These are phyloP conservation scores for Pachyramphus minor DNA, from an alignment of 2,113 vertebrate genomes.

Conservation along the genomic window DNA sequence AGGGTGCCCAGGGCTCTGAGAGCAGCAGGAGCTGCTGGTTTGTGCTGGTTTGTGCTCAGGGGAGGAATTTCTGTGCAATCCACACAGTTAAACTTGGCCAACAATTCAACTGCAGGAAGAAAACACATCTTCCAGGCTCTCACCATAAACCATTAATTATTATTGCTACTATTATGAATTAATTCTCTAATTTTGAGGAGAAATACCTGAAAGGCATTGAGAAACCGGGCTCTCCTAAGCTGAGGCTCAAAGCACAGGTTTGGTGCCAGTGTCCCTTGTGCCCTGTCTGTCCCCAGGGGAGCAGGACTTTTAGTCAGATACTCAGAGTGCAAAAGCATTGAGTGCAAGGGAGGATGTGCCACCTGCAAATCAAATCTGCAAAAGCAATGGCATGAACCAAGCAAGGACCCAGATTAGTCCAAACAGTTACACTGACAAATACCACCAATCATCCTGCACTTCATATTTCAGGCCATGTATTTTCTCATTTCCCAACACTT, in stretches of 20 bases:
- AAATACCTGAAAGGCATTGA: not conserved
- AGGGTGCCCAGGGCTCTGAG: rapidly evolving
- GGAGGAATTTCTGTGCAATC: not conserved
- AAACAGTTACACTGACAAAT: not conserved
- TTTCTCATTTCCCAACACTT: not conserved
- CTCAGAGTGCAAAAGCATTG: not conserved
- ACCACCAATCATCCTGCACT: not conserved
- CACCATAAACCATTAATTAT: not conserved
- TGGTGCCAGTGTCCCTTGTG: not conserved
- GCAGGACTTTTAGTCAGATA: not conserved
- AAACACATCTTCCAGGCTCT: not conserved
- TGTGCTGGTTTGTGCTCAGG: not conserved
- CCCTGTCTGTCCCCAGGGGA: not conserved
- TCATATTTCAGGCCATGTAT: not conserved
- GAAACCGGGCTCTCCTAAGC: not conserved
- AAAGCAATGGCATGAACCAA: not conserved
- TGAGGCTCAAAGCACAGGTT: not conserved
- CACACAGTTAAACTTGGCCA: not conserved
- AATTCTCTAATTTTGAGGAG: not conserved
- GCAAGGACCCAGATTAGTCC: not conserved
- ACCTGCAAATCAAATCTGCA: not conserved
- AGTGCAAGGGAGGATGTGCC: not conserved
- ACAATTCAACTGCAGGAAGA: not conserved
- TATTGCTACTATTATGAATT: not conserved
- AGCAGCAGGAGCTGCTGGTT: not conserved